These are phyloP conservation scores for Ascaphus truei DNA, from an alignment of 2,113 vertebrate genomes.

Conservation along the genomic window DNA sequence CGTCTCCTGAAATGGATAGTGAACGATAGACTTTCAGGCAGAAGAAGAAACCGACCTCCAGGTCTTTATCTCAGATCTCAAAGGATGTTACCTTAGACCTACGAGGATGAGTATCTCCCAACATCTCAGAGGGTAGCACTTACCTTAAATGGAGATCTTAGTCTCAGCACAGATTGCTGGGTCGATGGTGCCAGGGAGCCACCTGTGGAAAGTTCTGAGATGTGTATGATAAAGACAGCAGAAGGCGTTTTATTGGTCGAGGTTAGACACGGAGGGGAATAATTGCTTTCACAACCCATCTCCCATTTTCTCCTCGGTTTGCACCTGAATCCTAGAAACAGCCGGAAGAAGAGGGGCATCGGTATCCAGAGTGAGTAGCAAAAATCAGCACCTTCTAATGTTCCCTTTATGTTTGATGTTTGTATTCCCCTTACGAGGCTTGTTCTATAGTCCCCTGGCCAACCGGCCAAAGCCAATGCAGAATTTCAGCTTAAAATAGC, in stretches of 20 bases:
- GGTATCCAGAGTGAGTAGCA: neutral
- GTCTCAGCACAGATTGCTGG: conserved; percentile 21
- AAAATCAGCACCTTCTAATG: neutral
- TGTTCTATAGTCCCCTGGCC: too few relatives aligned
- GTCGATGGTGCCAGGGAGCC: neutral
- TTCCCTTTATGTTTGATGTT: neutral
- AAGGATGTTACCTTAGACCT: conserved; percentile 29
- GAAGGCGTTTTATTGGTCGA: neutral
- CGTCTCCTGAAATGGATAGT: conserved; percentile 26
- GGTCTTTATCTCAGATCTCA: conserved; percentile 24
- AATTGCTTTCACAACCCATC: neutral
- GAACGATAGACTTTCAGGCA: conserved; percentile 32
- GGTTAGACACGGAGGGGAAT: neutral
- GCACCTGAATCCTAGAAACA: neutral
- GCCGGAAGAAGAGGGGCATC: neutral
- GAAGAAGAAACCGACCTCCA: conserved; percentile 24
- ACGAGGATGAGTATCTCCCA: conserved; percentile 8
- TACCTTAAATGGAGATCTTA: conserved; percentile 14
- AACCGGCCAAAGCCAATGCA: too few relatives aligned
- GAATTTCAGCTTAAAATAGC: too few relatives aligned
- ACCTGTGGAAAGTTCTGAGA: neutral
- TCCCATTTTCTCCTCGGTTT: neutral
- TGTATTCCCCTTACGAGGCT: too few relatives aligned
- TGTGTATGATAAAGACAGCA: neutral
- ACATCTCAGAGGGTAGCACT: neutral